Percentiles rank a stretch among this genome's conserved stretches.
These are phyloP conservation scores for Melitaea cinxia DNA, from an alignment of 1,140 invertebrate genomes.

Conservation along the genomic window DNA sequence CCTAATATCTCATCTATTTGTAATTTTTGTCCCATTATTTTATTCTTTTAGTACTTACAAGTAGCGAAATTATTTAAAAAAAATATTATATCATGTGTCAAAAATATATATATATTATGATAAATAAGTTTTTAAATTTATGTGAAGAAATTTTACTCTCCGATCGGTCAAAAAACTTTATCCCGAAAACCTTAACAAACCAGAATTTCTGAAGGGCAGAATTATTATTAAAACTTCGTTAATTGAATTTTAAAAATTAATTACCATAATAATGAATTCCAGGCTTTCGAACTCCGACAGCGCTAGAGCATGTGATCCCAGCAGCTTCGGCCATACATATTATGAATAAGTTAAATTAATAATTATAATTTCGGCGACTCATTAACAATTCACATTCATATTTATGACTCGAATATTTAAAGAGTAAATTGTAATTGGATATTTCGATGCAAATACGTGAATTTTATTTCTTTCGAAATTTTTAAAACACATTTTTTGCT, in stretches of 20 bases:
- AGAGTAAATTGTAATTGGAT: too few relatives aligned
- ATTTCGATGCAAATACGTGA: too few relatives aligned
- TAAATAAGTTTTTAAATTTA: too few relatives aligned
- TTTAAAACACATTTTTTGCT: too few relatives aligned
- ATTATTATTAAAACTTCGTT: slow-evolving; percentile 44
- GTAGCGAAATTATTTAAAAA: not conserved
- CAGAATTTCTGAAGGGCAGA: slow-evolving; percentile 11
- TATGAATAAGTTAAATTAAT: slow-evolving; percentile 20
- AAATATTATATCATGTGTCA: too few relatives aligned
- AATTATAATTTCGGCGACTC: not conserved
- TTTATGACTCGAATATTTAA: too few relatives aligned
- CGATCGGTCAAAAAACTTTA: not conserved
- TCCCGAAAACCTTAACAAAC: slow-evolving; percentile 9
- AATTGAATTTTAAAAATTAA: slow-evolving; percentile 50
- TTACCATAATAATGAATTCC: slow-evolving; percentile 37
- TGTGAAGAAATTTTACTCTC: not conserved
- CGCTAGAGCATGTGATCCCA: slow-evolving; percentile 23
- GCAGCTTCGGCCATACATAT: slow-evolving; percentile 9
- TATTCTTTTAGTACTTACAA: not conserved
- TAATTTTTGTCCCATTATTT: slow-evolving; percentile 10
- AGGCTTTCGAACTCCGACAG: slow-evolving; percentile 24
- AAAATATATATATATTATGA: too few relatives aligned
- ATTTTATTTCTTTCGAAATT: too few relatives aligned
- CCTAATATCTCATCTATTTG: slow-evolving; percentile 14
- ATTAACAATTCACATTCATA: too few relatives aligned